Evolutionary conservation across 2,797 vertebrate genomes (phyloP), one percentile per base, ranked within the genome.

Genomic region (Neosilurus hyrtlii): DNA sequence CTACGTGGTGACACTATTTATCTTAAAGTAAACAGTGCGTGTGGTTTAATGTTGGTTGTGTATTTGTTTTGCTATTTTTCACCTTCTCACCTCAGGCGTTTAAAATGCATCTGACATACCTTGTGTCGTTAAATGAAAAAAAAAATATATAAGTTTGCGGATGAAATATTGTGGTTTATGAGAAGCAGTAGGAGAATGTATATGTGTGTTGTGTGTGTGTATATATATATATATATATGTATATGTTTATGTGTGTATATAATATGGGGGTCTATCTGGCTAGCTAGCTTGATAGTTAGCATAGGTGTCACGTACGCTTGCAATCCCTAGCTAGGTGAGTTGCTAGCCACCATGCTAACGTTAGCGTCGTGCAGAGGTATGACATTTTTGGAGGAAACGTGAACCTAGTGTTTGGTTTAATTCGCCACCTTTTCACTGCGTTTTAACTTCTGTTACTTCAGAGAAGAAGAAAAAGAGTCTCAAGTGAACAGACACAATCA

Each of bases 1-100:
- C 86, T 89, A 87, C 87, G 86, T 89, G 80, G 24, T 80, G 86
- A 81, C 82, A 82, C 11, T 49, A 66, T 84, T 66, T 52, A n/a
- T 51, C 54, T 30, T 54, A 12, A 63, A 79, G 76, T 57, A 14
- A 79, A 78, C 37, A 43, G 56, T 22, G 15, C 20, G 12, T 62
- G 56, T 43, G n/a, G 43, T 35, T 61, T 37, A n/a, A 20, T 24
- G n/a, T 16, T 57, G 26, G 0, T 11, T 10, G 16, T 74, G 71
- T n/a, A 54, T 11, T 74, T 74, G 63, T 20, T 63, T 63, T 20
- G 57, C 56, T 54, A 18, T n/a, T 10, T 26, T n/a, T 37, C 26
- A 70, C 49, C 57, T 63, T 9, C 56, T 61, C 56, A 72, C 67
- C 77, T 57, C 75, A 9, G 24, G 15, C 57, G 18, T 14, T 8